phyloP scores from a whole-genome alignment of 2,888 invertebrate species.

The Ectemnius continuus region DNA sequence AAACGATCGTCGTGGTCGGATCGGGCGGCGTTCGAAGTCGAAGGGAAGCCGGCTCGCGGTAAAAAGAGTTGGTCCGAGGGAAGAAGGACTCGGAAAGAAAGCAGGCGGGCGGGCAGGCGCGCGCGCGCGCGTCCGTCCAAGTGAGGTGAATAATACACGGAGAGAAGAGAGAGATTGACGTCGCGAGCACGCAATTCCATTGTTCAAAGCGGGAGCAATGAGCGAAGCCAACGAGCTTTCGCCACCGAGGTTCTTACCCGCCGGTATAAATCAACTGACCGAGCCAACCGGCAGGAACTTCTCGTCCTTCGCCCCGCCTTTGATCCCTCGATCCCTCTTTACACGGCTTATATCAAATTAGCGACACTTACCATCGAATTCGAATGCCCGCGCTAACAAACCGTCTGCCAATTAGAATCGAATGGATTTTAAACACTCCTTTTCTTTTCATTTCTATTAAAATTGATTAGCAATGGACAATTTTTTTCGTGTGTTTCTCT shows the following conservation, averaged over 20 bases:
- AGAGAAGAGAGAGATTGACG: slow-evolving; percentile 71
- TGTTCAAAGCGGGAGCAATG: slow-evolving; percentile 73
- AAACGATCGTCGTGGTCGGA: slow-evolving; percentile 31
- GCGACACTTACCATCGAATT: slow-evolving; percentile 45
- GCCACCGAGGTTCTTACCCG: slow-evolving; percentile 64
- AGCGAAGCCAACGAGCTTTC: slow-evolving; percentile 63
- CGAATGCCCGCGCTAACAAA: too few species aligned
- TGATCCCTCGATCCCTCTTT: slow-evolving; percentile 25
- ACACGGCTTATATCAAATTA: slow-evolving; percentile 47
- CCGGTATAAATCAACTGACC: slow-evolving; percentile 72
- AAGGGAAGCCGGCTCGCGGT: neutral
- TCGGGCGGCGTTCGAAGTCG: neutral
- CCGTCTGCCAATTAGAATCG: too few species aligned
- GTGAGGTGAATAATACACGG: slow-evolving; percentile 73
- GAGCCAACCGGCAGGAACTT: neutral
- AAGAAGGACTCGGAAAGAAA: slow-evolving; percentile 28
- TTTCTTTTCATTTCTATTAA: too few species aligned
- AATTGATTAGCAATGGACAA: too few species aligned
- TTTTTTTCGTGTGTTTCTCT: too few species aligned
- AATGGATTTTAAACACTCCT: too few species aligned
- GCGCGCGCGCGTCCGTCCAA: slow-evolving; percentile 19
- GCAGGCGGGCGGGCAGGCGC: slow-evolving; percentile 37
- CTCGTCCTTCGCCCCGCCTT: too few species aligned
- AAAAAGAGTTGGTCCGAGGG: slow-evolving; percentile 6
- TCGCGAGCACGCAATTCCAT: slow-evolving; percentile 75